phyloP scores from a whole-genome alignment of 23 tunicate genomes.

The Trididemnum miniatum region DNA sequence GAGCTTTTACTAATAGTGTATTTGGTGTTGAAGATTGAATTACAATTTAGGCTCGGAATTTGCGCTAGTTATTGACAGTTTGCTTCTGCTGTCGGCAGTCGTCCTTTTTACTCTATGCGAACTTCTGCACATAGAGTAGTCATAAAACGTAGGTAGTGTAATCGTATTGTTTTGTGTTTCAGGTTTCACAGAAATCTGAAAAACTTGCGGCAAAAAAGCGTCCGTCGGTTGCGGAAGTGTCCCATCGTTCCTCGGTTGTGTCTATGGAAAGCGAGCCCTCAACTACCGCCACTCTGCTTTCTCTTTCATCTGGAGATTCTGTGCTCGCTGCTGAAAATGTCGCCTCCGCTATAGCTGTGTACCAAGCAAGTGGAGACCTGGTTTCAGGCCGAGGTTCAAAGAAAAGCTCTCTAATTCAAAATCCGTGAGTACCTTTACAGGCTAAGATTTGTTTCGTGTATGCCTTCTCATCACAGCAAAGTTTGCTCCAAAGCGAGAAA shows the following conservation, averaged over 20 bases:
- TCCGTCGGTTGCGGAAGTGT: neutral
- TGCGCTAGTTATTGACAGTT: too few species aligned
- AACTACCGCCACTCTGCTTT: conserved; percentile 70
- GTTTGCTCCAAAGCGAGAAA: neutral
- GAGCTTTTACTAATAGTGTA: too few species aligned
- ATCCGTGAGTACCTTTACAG: too few species aligned
- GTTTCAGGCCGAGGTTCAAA: conserved; percentile 2
- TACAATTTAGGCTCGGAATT: too few species aligned
- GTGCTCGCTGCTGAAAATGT: conserved; percentile 40
- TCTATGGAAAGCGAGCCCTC: conserved; percentile 89
- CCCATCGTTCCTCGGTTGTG: conserved; percentile 33
- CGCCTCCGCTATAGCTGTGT: conserved; percentile 56
- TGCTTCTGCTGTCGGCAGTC: too few species aligned
- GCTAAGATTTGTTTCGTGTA: too few species aligned
- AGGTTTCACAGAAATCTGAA: neutral
- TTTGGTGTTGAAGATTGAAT: too few species aligned
- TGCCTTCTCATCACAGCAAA: neutral
- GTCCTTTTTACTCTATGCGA: too few species aligned
- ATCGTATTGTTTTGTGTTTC: too few species aligned
- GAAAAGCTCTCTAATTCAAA: neutral
- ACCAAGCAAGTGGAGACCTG: conserved; percentile 58
- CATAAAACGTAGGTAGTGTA: too few species aligned
- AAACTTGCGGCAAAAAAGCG: neutral
- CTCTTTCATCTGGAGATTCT: conserved; percentile 70
- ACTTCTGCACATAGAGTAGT: too few species aligned